Percentiles rank a stretch among this genome's conserved stretches.
phyloP scores from a whole-genome alignment of 2,113 vertebrate species.

The Onychostoma macrolepis region DNA sequence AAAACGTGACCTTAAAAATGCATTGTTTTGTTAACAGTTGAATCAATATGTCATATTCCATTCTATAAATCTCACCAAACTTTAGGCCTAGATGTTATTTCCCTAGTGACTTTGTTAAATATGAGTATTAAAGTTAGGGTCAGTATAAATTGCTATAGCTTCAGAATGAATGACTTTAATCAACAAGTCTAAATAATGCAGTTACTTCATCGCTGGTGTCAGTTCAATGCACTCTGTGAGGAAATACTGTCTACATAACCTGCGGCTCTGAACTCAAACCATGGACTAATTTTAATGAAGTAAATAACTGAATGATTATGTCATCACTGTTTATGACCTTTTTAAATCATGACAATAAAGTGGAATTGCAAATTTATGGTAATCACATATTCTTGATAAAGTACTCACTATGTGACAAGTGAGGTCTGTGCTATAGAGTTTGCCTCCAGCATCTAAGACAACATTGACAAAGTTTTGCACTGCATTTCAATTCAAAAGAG shows the following conservation, averaged over 20 bases:
- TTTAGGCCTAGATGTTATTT: slow-evolving; percentile 16
- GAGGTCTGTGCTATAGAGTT: background rate
- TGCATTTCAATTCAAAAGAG: background rate
- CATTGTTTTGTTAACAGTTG: background rate
- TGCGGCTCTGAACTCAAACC: background rate
- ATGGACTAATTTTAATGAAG: background rate
- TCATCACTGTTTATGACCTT: slow-evolving; percentile 3
- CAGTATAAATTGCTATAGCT: background rate
- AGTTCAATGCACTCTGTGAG: background rate
- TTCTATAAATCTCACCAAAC: background rate
- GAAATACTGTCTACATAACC: slow-evolving; percentile 2
- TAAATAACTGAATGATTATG: slow-evolving; percentile 33
- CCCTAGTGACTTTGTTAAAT: background rate
- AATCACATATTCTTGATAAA: background rate
- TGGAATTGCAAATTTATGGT: background rate
- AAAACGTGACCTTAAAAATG: background rate
- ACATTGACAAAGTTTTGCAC: background rate
- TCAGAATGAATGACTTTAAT: slow-evolving; percentile 24
- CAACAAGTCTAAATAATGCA: slow-evolving; percentile 35
- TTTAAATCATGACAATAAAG: slow-evolving; percentile 4
- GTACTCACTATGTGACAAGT: background rate
- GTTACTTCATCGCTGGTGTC: background rate
- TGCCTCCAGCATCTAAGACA: slow-evolving; percentile 19
- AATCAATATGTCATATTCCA: background rate
- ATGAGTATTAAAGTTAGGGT: background rate